Conservation (phyloP, 2,888 invertebrate species). For the Dynastes maya region DNA sequence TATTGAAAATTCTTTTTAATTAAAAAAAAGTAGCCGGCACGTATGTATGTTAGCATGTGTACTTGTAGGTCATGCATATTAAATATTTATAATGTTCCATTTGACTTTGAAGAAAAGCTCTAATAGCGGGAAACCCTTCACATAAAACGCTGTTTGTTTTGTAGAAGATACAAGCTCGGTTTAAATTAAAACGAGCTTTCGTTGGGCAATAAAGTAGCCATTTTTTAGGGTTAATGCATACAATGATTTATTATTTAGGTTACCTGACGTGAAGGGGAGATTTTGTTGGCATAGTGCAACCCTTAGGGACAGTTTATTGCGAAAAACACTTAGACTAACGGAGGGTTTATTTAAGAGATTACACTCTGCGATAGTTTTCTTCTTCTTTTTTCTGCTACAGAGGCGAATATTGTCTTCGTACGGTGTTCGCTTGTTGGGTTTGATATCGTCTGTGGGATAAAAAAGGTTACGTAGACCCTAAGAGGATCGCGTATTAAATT, state of each 20-base stretch:
- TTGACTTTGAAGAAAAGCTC: slow-evolving; percentile 40
- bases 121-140: slow-evolving; percentile 38
- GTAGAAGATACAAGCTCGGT: slow-evolving; percentile 34
- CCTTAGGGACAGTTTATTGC: slow-evolving; percentile 64
- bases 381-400: slow-evolving; percentile 39
- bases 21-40: neutral
- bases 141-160: slow-evolving; percentile 39
- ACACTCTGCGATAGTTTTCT: slow-evolving; percentile 63
- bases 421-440: neutral
- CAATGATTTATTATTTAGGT: slow-evolving; percentile 50
- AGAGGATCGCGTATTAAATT: slow-evolving; percentile 15
- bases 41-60: slow-evolving; percentile 18
- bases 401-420: slow-evolving; percentile 18
- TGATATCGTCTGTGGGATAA: neutral
- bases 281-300: slow-evolving; percentile 46
- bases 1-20: slow-evolving; percentile 31
- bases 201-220: slow-evolving; percentile 41
- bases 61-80: slow-evolving; percentile 34
- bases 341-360: slow-evolving; percentile 66
- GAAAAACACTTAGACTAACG: slow-evolving; percentile 66
- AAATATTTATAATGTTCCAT: slow-evolving; percentile 45
- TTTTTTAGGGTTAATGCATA: slow-evolving; percentile 48
- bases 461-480: neutral
- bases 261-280: slow-evolving; percentile 48
- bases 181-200: slow-evolving; percentile 45